Evolutionary conservation across 2,888 invertebrate species (phyloP), one percentile per base, ranked within the genome.

Genomic region (Arctia plantaginis): DNA sequence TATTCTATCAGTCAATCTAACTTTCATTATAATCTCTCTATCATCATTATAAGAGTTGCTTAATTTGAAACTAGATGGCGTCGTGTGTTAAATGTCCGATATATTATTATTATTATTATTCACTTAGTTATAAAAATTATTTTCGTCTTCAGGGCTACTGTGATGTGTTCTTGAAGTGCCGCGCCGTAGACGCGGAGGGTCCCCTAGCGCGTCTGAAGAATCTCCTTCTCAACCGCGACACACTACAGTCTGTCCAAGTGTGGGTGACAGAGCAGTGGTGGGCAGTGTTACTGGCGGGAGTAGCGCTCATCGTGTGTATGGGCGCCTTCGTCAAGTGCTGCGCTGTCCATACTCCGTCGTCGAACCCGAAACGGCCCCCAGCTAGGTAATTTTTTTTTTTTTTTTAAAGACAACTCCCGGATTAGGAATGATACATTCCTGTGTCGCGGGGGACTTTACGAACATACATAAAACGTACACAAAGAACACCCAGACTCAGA

Each of bases 241-340:
- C 99, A 3, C 96, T 99, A 79, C 96, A 97, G 84, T 97, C 98
- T 8, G 97, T 99, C 77, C 98, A 98, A 82, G 98, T 98, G 89
- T 99, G 99, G 99, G 97, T 99, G 78, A 98, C 98, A 79, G 98
- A 98, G 90, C 97, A 98, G 91, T 99, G 99, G 99, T 99, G 99
- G 98, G 97, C 98, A 10, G 99, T 99, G 82, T 96, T 99, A 80
- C 95, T 99, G 72, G 98, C 99, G 95, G 98, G 98, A 69, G 98
- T 99, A 73, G 98, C 97, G 75, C 98, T 99, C 90, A 97, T 99
- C 73, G 97, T 99, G 85, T 97, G 99, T 89, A 99, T 99, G 99
- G 99, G 99, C 73, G 96, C 99, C 75, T 99, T 99, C 93, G 99
- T 99, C 89, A 99, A 99, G 93, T 99, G 99, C 93, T 99, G 99